Conservation (phyloP, 2,113 vertebrate genomes). For the Pavo muticus region DNA sequence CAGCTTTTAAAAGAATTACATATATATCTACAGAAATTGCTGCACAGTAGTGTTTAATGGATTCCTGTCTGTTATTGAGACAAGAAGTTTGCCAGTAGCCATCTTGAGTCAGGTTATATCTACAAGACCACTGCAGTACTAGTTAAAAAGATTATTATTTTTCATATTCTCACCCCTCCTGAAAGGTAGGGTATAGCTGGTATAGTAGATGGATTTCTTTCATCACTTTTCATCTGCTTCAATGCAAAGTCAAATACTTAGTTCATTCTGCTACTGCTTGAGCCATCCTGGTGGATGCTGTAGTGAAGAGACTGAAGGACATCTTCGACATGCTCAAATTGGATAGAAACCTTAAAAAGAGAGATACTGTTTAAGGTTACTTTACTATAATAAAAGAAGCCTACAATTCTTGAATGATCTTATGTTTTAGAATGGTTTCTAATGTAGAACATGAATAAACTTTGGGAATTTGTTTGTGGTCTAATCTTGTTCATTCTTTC, state of each 20-base stretch:
- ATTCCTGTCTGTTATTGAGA: background rate
- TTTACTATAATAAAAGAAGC: background rate
- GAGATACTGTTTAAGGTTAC: background rate
- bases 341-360: background rate
- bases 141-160: background rate
- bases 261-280: background rate
- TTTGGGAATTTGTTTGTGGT: background rate
- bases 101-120: background rate
- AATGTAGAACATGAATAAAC: background rate
- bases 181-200: background rate
- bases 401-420: background rate
- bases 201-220: background rate
- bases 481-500: background rate
- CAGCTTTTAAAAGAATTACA: background rate
- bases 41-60: background rate
- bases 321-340: background rate
- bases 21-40: background rate
- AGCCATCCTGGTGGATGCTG: background rate
- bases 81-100: background rate
- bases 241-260: background rate
- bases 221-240: background rate
- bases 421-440: background rate
- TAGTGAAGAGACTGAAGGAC: background rate
- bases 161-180: background rate
- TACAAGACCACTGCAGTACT: background rate